Evolutionary conservation across 2,113 vertebrate species (phyloP).

Genomic region (Meles meles): DNA sequence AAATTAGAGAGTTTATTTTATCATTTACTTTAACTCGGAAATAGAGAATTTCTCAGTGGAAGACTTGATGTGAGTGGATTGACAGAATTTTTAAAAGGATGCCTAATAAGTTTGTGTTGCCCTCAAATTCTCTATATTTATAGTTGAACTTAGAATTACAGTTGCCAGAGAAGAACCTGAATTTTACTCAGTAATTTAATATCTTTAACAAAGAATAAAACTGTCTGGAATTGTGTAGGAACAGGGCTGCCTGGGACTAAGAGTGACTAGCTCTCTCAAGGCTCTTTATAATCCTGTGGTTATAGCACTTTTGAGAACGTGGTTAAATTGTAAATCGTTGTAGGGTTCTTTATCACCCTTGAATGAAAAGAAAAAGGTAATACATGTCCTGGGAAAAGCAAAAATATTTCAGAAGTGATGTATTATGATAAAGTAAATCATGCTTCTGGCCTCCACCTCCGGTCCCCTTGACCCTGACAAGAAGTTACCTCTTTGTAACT

Average conservation of each 20-base stretch:
- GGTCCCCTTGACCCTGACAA: not conserved
- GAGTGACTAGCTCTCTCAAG: not conserved
- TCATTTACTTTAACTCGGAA: conserved; percentile 41
- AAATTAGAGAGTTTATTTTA: conserved; percentile 26
- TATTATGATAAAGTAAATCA: conserved; percentile 26
- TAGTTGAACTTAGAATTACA: conserved; percentile 37
- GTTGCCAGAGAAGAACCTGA: not conserved
- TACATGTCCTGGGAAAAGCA: not conserved
- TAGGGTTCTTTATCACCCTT: not conserved
- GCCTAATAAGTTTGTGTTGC: not conserved
- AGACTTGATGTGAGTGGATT: not conserved
- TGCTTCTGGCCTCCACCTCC: not conserved
- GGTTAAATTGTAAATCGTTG: conserved; percentile 18
- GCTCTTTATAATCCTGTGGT: not conserved
- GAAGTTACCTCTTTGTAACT: conserved; percentile 8
- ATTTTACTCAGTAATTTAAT: conserved; percentile 2
- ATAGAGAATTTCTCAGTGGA: conserved; percentile 32
- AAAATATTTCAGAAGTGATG: not conserved
- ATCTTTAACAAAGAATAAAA: conserved; percentile 29
- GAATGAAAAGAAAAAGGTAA: not conserved
- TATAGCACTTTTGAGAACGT: not conserved
- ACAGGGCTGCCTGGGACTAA: not conserved
- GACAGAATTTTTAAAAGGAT: conserved; percentile 38
- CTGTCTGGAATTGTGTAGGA: not conserved
- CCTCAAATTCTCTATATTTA: conserved; percentile 3